Evolutionary conservation across 2,113 vertebrate species (phyloP).

Genomic region (Lonchura striata): DNA sequence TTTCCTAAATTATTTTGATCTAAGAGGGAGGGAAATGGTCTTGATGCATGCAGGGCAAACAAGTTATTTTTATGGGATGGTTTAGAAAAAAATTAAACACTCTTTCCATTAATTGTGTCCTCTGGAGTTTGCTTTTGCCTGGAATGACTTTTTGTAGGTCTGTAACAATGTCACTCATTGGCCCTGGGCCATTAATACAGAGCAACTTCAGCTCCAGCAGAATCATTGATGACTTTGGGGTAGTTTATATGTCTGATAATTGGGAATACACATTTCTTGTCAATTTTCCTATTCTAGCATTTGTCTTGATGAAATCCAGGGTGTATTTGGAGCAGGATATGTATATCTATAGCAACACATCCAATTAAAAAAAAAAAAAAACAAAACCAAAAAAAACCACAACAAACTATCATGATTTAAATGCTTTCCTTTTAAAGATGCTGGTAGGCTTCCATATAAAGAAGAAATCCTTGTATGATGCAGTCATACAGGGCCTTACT

Average conservation of each 20-base stretch:
- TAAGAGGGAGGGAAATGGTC: rapidly evolving
- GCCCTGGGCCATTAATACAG: neutral
- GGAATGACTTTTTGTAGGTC: constrained; percentile 9
- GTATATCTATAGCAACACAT: neutral
- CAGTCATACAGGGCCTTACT: constrained; percentile 39
- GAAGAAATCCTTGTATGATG: constrained; percentile 55
- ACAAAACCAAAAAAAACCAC: rapidly evolving
- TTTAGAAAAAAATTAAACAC: neutral
- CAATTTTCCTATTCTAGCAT: neutral
- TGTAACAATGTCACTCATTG: neutral
- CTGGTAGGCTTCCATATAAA: neutral
- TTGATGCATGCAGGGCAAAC: neutral
- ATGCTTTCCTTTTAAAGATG: constrained; percentile 11
- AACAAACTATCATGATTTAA: neutral
- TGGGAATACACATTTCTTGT: neutral
- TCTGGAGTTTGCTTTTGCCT: constrained; percentile 15
- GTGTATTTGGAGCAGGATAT: neutral
- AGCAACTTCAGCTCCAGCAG: neutral
- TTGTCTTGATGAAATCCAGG: neutral
- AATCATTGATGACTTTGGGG: neutral
- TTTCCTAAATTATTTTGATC: neutral
- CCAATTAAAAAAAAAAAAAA: rapidly evolving
- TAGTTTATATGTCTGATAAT: neutral
- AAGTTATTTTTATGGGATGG: neutral
- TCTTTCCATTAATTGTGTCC: neutral